phyloP scores from a whole-genome alignment of 1,140 invertebrate species.

The Amphibalanus amphitrite region DNA sequence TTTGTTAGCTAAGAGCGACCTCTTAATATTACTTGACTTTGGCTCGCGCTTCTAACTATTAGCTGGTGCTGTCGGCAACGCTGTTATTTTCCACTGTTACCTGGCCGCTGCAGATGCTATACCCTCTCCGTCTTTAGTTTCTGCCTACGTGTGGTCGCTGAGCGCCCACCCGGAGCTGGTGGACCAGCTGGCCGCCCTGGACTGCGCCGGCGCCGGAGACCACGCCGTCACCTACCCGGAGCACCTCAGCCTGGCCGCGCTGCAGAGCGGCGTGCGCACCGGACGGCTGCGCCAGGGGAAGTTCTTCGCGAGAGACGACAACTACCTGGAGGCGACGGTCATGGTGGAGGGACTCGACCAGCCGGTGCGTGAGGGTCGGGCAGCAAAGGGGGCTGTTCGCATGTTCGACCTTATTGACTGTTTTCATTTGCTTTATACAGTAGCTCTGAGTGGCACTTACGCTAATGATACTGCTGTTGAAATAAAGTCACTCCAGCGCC shows the following conservation, averaged over 20 bases:
- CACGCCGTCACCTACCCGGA: constrained; percentile 18
- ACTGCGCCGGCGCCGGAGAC: constrained; percentile 41
- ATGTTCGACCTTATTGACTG: too few relatives aligned
- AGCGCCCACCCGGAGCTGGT: constrained; percentile 42
- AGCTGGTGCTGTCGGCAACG: too few relatives aligned
- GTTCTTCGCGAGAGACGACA: constrained; percentile 68
- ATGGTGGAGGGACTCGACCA: constrained; percentile 57
- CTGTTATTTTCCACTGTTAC: too few relatives aligned
- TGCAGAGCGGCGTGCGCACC: background rate
- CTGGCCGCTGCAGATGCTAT: too few relatives aligned
- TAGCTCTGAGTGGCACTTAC: too few relatives aligned
- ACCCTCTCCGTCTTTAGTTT: background rate
- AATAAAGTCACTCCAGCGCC: too few relatives aligned
- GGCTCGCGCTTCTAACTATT: too few relatives aligned
- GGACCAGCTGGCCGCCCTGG: constrained; percentile 53
- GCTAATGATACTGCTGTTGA: too few relatives aligned
- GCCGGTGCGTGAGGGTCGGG: constrained; percentile 34
- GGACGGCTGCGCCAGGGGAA: constrained; percentile 65
- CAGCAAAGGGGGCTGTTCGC: too few relatives aligned
- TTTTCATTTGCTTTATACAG: too few relatives aligned
- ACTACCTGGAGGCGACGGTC: constrained; percentile 86
- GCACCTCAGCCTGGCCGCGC: background rate
- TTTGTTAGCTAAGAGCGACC: too few relatives aligned
- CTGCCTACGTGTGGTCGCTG: constrained; percentile 41
- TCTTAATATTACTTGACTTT: too few relatives aligned